These are phyloP conservation scores for Drosophila pseudoananassae DNA, from an alignment of 1,140 invertebrate genomes.

Conservation along the genomic window DNA sequence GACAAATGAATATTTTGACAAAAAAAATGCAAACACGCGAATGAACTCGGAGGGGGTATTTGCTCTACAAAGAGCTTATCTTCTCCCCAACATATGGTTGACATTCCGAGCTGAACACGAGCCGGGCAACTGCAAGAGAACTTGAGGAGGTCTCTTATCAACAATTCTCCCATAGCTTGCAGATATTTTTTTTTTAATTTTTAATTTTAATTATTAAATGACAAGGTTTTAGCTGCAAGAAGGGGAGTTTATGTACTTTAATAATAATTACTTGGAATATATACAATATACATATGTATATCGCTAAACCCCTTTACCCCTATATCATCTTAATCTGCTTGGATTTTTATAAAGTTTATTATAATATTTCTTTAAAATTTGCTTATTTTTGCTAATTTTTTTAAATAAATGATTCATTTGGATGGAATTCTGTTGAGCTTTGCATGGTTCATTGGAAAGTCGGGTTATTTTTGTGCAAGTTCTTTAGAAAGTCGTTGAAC, in stretches of 20 bases:
- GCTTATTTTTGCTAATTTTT: conserved; percentile 4
- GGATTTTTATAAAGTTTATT: not conserved
- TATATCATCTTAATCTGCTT: no score
- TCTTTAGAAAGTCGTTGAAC: conserved; percentile 54
- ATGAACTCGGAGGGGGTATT: conserved; percentile 23
- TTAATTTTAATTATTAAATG: not conserved
- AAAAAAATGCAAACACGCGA: conserved; percentile 7
- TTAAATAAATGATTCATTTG: conserved; percentile 44
- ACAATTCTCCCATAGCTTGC: conserved; percentile 1
- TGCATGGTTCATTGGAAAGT: conserved; percentile 47
- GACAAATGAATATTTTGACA: not conserved
- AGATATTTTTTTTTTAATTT: not conserved
- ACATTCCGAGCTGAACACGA: conserved; percentile 28
- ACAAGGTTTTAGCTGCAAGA: not conserved
- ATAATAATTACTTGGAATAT: no score
- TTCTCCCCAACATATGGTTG: conserved; percentile 16
- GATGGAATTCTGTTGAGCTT: conserved; percentile 35
- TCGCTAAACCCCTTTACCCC: no score
- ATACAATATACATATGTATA: no score
- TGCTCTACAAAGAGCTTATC: conserved; percentile 6
- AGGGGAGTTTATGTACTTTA: no score
- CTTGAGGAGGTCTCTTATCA: conserved; percentile 26
- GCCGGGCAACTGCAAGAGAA: conserved; percentile 13
- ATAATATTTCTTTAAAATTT: not conserved
- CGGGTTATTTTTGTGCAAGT: conserved; percentile 50